These are phyloP conservation scores for Salvelinus sp. DNA, from an alignment of 2,113 vertebrate species.

Conservation along the genomic window DNA sequence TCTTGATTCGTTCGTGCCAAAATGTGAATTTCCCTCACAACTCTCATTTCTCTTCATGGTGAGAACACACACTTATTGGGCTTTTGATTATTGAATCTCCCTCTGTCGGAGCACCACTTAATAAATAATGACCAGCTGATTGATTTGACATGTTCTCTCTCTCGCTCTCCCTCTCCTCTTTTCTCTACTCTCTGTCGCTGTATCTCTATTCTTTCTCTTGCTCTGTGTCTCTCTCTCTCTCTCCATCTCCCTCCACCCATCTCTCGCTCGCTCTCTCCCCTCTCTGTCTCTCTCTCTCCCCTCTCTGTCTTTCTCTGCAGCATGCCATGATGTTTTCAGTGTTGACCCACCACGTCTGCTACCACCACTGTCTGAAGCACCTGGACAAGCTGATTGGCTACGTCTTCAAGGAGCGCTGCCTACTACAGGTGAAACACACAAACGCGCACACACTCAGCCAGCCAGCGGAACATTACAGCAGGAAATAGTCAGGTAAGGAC, in stretches of 20 bases:
- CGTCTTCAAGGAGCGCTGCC: slow-evolving; percentile 91
- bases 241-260: slow-evolving; percentile 10
- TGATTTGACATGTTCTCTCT: slow-evolving; percentile 39
- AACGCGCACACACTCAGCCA: not conserved
- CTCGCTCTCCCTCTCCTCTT: slow-evolving; percentile 29
- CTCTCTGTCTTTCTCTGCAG: slow-evolving; percentile 62
- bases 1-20: slow-evolving; percentile 47
- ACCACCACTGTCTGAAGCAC: slow-evolving; percentile 98
- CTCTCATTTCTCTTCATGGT: slow-evolving; percentile 39
- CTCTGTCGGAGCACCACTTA: slow-evolving; percentile 65
- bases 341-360: slow-evolving; percentile 98
- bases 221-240: slow-evolving; percentile 28
- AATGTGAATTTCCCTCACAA: slow-evolving; percentile 53
- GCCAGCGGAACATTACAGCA: too few relatives aligned
- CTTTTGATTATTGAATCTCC: slow-evolving; percentile 71
- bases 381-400: slow-evolving; percentile 94
- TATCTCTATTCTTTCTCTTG: slow-evolving; percentile 28
- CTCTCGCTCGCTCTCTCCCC: not conserved
- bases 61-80: slow-evolving; percentile 40
- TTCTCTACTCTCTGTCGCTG: slow-evolving; percentile 18
- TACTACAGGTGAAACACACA: slow-evolving; percentile 85
- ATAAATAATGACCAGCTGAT: slow-evolving; percentile 67
- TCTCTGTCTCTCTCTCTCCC: not conserved
- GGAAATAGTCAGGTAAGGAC: too few relatives aligned
- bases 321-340: slow-evolving; percentile 99